Evolutionary conservation across 1,140 invertebrate species (phyloP).

Genomic region (Elymnias hypermnestra): DNA sequence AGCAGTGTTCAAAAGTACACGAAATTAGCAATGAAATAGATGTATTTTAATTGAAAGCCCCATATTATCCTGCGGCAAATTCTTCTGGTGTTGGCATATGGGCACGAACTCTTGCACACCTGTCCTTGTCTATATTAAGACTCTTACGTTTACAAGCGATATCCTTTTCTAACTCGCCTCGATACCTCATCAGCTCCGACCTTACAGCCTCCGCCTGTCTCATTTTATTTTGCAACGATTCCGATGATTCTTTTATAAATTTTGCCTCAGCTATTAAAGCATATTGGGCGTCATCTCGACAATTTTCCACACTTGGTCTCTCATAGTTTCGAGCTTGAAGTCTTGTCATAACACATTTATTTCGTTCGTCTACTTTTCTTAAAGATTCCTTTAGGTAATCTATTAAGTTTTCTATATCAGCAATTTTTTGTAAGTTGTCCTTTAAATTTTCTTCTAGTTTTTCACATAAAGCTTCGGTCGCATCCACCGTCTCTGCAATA

Average conservation of each 20-base stretch:
- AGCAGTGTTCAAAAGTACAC: too few species aligned
- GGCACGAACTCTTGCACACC: slow-evolving; percentile 79
- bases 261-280: slow-evolving; percentile 68
- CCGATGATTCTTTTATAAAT: slow-evolving; percentile 42
- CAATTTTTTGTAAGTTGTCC: slow-evolving; percentile 78
- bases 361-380: slow-evolving; percentile 78
- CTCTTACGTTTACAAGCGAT: slow-evolving; percentile 84
- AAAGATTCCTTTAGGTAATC: slow-evolving; percentile 78
- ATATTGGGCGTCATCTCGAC: slow-evolving; percentile 81
- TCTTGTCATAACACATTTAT: slow-evolving; percentile 85
- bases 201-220: slow-evolving; percentile 78
- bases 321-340: slow-evolving; percentile 80
- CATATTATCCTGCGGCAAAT: slow-evolving; percentile 61
- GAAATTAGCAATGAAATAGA: too few species aligned
- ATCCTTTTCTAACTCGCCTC: slow-evolving; percentile 81
- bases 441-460: slow-evolving; percentile 81
- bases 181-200: slow-evolving; percentile 76
- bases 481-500: slow-evolving; percentile 78
- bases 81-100: slow-evolving; percentile 82
- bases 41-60: too few species aligned
- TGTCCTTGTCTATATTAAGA: slow-evolving; percentile 81
- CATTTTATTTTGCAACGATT: slow-evolving; percentile 71
- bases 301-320: slow-evolving; percentile 82
- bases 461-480: slow-evolving; percentile 79
- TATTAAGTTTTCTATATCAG: slow-evolving; percentile 82